Evolutionary conservation across 2,888 invertebrate species (phyloP).

Genomic region (Melipona bicolor): DNA sequence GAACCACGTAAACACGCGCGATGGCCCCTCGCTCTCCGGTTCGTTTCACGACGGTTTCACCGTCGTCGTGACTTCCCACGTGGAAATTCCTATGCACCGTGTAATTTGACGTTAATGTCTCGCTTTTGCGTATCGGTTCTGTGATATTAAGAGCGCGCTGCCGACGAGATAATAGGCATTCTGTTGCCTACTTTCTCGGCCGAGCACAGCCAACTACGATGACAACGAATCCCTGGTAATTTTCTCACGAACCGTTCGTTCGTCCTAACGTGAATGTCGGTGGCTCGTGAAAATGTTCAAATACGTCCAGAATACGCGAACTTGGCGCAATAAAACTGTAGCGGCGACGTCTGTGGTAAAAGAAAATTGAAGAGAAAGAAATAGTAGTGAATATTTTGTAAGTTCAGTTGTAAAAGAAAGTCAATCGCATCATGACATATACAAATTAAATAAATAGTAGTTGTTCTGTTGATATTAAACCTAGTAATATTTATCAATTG

Average conservation of each 20-base stretch:
- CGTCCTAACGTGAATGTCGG: not conserved
- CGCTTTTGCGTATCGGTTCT: slow-evolving; percentile 34
- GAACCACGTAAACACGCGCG: not conserved
- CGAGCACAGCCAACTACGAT: not conserved
- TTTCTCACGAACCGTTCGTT: not conserved
- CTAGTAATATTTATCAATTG: too few relatives aligned
- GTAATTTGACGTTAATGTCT: slow-evolving; percentile 41
- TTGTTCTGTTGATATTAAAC: too few relatives aligned
- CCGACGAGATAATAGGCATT: slow-evolving; percentile 46
- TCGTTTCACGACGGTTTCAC: not conserved
- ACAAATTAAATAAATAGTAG: too few relatives aligned
- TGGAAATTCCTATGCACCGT: slow-evolving; percentile 28
- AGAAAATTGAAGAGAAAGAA: too few relatives aligned
- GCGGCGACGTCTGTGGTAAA: too few relatives aligned
- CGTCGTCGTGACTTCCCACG: slow-evolving; percentile 10
- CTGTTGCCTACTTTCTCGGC: slow-evolving; percentile 50
- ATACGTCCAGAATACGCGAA: too few relatives aligned
- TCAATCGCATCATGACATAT: too few relatives aligned
- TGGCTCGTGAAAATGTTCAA: too few relatives aligned
- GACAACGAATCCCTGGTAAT: slow-evolving; percentile 26
- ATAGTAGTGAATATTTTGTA: too few relatives aligned
- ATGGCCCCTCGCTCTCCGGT: too few relatives aligned
- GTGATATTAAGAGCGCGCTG: slow-evolving; percentile 37
- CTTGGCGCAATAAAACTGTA: too few relatives aligned
- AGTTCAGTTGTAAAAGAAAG: too few relatives aligned